phyloP scores from a whole-genome alignment of 2,113 vertebrate species.

The Elaphurus davidianus region DNA sequence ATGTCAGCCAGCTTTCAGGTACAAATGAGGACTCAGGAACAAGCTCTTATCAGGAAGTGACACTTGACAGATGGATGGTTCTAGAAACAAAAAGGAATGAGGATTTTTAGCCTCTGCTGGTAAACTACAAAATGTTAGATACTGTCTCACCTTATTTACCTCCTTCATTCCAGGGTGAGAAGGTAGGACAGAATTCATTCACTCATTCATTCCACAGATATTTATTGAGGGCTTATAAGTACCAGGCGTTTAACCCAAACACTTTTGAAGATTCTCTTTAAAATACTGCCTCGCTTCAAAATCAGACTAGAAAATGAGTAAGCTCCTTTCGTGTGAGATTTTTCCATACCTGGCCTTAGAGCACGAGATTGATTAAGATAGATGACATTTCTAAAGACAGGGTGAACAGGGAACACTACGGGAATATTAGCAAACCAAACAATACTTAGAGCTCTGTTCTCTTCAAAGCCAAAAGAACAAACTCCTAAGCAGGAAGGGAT shows the following conservation, averaged over 20 bases:
- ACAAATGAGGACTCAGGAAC: slow-evolving; percentile 75
- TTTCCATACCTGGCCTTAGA: not conserved
- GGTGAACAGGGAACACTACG: not conserved
- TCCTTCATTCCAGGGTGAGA: slow-evolving; percentile 60
- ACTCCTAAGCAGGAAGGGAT: not conserved
- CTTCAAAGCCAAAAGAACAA: not conserved
- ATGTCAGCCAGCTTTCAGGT: slow-evolving; percentile 81
- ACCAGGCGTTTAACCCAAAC: not conserved
- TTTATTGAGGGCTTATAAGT: not conserved
- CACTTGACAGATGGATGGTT: slow-evolving; percentile 82
- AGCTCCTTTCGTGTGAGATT: not conserved
- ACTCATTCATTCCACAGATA: slow-evolving; percentile 21
- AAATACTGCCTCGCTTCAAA: not conserved
- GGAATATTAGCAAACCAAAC: not conserved
- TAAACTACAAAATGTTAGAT: slow-evolving; percentile 60
- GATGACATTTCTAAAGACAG: slow-evolving; percentile 27
- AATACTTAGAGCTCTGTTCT: not conserved
- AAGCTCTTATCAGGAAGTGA: slow-evolving; percentile 81
- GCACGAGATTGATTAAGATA: not conserved
- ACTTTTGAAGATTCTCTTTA: not conserved
- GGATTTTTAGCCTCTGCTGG: slow-evolving; percentile 56
- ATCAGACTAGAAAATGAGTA: not conserved
- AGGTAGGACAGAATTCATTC: slow-evolving; percentile 25
- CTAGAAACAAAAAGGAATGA: slow-evolving; percentile 73
- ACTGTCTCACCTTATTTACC: slow-evolving; percentile 50